Evolutionary conservation across 2,797 vertebrate genomes (phyloP).

Genomic region (Graptemys geographica): DNA sequence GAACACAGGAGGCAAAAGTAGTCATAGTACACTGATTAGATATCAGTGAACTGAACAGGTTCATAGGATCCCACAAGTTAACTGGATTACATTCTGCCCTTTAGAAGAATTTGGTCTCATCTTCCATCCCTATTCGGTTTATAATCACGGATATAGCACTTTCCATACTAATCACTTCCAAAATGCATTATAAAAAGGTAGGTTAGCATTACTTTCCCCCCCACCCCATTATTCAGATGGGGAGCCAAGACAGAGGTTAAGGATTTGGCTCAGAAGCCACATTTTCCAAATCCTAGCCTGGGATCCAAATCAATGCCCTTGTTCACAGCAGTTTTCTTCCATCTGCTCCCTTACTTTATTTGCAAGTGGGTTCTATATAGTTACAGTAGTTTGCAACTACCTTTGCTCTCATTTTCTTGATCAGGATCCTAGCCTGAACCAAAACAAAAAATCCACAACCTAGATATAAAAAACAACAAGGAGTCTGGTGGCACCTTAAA

Average conservation of each 20-base stretch:
- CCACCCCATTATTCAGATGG: background rate
- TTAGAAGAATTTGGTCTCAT: background rate
- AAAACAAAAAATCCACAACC: background rate
- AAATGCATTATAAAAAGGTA: background rate
- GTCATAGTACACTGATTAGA: background rate
- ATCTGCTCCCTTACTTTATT: background rate
- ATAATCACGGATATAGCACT: background rate
- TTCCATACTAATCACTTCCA: background rate
- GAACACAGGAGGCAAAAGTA: background rate
- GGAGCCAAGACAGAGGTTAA: background rate
- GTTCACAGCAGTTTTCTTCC: background rate
- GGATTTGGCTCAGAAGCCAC: background rate
- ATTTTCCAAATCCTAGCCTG: background rate
- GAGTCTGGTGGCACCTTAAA: too few relatives aligned
- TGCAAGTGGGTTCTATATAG: background rate
- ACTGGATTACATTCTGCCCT: background rate
- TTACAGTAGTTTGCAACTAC: background rate
- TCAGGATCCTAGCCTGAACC: too few relatives aligned
- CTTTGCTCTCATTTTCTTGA: background rate
- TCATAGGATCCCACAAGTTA: background rate
- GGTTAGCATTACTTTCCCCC: background rate
- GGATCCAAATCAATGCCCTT: background rate
- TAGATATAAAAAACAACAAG: background rate
- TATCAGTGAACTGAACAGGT: background rate
- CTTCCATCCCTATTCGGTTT: background rate